Conservation (phyloP, 2,888 invertebrate species). For the Ectemnius lituratus region DNA sequence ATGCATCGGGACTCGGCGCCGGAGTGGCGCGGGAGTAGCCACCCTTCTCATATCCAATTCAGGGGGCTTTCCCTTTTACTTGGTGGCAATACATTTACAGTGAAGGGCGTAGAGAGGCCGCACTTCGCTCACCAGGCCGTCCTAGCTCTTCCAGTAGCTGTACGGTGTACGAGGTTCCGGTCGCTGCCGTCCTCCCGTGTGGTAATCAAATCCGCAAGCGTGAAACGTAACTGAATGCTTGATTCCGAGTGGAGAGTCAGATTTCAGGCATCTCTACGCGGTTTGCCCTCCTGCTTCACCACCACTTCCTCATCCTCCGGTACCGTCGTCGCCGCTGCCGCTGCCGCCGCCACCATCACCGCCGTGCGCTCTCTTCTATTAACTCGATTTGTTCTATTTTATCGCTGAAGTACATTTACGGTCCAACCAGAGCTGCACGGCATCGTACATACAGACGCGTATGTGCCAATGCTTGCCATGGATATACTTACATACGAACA, state of each 20-base stretch:
- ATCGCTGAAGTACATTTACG: constrained; percentile 57
- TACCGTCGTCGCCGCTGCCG: not conserved
- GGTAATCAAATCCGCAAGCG: constrained; percentile 59
- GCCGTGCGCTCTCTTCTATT: constrained; percentile 25
- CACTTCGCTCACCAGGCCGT: not conserved
- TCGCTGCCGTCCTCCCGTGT: constrained; percentile 26
- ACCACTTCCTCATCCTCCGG: not conserved
- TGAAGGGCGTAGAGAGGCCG: not conserved
- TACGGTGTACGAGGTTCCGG: not conserved
- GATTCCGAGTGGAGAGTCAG: constrained; percentile 46
- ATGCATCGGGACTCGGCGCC: constrained; percentile 52
- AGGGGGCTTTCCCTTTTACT: constrained; percentile 28
- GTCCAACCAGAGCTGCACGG: constrained; percentile 4
- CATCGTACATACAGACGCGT: constrained; percentile 30
- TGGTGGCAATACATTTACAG: constrained; percentile 29
- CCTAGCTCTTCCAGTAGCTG: too few species aligned
- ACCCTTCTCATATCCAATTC: constrained; percentile 18
- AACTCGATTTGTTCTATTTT: constrained; percentile 63
- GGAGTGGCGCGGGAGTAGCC: constrained; percentile 1
- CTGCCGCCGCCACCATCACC: not conserved
- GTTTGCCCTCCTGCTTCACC: constrained; percentile 27
- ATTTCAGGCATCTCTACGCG: constrained; percentile 48
- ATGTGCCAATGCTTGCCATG: constrained; percentile 23
- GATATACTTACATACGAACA: constrained; percentile 50
- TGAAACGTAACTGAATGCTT: constrained; percentile 55